Evolutionary conservation across 2,797 vertebrate species (phyloP).

Genomic region (Tinamus major): DNA sequence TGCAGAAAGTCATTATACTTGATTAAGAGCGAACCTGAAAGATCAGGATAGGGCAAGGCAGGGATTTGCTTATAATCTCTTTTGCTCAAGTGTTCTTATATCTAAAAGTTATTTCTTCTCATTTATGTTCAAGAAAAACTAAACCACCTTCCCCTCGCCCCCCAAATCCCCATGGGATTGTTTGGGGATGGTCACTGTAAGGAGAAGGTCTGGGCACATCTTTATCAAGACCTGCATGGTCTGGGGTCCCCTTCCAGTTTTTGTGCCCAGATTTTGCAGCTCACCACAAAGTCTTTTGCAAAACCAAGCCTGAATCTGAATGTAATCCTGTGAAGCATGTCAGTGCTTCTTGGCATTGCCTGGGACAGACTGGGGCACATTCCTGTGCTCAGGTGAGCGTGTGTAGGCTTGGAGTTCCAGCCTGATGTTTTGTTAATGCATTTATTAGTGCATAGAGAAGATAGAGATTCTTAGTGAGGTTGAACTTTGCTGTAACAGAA

Average conservation of each 20-base stretch:
- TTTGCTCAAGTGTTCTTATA: background rate
- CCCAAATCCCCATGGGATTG: background rate
- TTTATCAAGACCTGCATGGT: background rate
- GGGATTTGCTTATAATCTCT: background rate
- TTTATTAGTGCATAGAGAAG: rapidly evolving
- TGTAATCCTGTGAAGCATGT: background rate
- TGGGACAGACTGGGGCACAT: rapidly evolving
- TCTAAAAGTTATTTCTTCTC: background rate
- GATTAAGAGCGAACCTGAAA: background rate
- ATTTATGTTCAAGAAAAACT: background rate
- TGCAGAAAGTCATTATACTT: rapidly evolving
- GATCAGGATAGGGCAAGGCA: background rate
- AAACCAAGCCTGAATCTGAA: background rate
- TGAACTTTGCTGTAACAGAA: background rate
- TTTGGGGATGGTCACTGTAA: background rate
- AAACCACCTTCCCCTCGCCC: too few species aligned
- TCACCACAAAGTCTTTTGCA: background rate
- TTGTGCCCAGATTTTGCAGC: rapidly evolving
- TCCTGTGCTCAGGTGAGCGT: rapidly evolving
- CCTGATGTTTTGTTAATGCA: too few species aligned
- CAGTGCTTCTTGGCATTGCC: background rate
- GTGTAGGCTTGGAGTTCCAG: background rate
- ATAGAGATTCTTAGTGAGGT: background rate
- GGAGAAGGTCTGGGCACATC: background rate
- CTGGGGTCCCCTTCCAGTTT: background rate